Base-by-base conservation (phyloP, 2,113 vertebrate species). In the Tylochromis polylepis region DNA sequence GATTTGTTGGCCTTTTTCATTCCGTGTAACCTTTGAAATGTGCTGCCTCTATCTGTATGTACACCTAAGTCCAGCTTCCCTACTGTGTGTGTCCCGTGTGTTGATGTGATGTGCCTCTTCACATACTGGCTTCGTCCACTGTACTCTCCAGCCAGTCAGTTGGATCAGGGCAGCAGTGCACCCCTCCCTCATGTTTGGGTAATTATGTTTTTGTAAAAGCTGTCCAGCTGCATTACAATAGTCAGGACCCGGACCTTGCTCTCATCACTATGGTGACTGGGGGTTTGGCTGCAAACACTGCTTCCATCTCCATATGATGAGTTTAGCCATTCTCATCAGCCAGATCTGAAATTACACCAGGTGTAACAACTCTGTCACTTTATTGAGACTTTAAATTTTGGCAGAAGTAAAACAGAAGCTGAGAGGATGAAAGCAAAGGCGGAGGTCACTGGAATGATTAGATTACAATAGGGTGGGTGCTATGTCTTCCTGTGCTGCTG, bases 151-250 rank as follows among this genome's bases (percentile, higher is more conserved):
- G 78, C 84, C 85, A 84, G 86, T 70, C 84, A 36, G 83, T 27
- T 46, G 78, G 77, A 81, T 70, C 81, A 56, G 81, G 89, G 78
- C 65, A 86, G 49, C 75, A 49, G 81, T 70, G 38, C 81, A 65
- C 24, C 85, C 57, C 53, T 84, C 82, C 81, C 82, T 82, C 87
- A 92, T 91, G 92, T 89, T 70, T 83, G 56, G 84, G 62, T 92
- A 91, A 95, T 93, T 93, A 91, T 91, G 87, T 92, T 95, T 95
- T 94, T 83, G 87, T 91, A 89, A 60, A 85, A 93, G 81, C 93
- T 94, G 92, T 94, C 93, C 65, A 79, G 83, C 87, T 80, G 78
- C 86, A 93, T 95, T 93, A 92, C 87, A 75, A 67, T 20, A 49
- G 51, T 82, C 87, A 43, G 79, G 62, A 55, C 84, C 84, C 16